Conservation (phyloP, 1,140 invertebrate species). For the Drosophila sulfurigaster region DNA sequence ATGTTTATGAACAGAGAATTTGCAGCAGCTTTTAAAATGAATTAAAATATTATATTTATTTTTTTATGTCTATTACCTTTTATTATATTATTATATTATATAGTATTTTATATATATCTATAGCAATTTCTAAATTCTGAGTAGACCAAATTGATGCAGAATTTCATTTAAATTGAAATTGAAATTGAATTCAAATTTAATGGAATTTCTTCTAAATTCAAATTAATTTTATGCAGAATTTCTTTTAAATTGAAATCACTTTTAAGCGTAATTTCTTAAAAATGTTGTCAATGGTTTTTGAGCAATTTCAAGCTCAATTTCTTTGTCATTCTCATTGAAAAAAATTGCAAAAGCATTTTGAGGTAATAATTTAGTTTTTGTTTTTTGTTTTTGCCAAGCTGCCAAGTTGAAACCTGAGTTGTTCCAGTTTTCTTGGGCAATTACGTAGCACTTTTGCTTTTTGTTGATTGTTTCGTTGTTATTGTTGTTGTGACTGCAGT, state of each 20-base stretch:
- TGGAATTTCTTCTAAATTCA: too few relatives aligned
- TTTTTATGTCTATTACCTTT: not conserved
- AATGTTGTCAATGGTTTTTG: not conserved
- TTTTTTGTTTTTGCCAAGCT: not conserved
- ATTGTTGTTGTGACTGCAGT: not conserved
- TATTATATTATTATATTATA: not conserved
- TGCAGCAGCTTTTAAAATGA: not conserved
- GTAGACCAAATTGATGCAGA: too few relatives aligned
- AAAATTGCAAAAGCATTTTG: not conserved
- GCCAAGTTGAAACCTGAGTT: not conserved
- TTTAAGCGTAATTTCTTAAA: too few relatives aligned
- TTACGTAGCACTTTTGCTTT: slow-evolving; percentile 47
- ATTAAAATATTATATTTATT: not conserved
- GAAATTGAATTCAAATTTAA: too few relatives aligned
- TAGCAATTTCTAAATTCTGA: too few relatives aligned
- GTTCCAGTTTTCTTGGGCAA: slow-evolving; percentile 30
- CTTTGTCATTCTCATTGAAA: not conserved
- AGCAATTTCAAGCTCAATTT: not conserved
- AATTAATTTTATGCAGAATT: too few relatives aligned
- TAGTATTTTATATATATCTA: too few relatives aligned
- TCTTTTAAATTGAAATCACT: too few relatives aligned
- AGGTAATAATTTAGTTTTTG: too few relatives aligned
- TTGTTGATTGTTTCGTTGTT: slow-evolving; percentile 7
- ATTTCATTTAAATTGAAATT: too few relatives aligned
- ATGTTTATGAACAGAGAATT: not conserved